A percentile compares a stretch with the other conserved stretches of the same genome.
These are phyloP conservation scores for Lytechinus pictus DNA, from an alignment of 35 echinoderm and acorn worm genomes.

Conservation along the genomic window DNA sequence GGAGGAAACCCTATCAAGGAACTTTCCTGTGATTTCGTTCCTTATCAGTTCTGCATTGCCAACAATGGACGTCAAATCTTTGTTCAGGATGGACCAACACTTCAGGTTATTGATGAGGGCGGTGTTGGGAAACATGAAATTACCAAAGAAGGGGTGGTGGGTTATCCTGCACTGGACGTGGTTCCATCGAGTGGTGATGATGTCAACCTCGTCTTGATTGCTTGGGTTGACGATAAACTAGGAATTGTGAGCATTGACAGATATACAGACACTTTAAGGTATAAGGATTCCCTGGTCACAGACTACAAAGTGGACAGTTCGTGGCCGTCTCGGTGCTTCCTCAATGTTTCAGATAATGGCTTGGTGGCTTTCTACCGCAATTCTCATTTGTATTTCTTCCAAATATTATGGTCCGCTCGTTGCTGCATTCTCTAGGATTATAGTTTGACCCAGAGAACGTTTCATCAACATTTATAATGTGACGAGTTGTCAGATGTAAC, in stretches of 20 bases:
- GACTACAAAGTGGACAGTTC: neutral
- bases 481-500: too few species aligned
- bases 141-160: neutral
- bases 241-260: neutral
- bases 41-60: neutral
- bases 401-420: neutral
- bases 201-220: neutral
- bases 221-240: neutral
- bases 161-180: neutral
- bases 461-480: too few species aligned
- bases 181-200: neutral
- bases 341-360: neutral
- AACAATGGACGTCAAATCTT: neutral
- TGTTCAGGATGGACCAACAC: slow-evolving; percentile 1
- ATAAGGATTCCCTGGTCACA: neutral
- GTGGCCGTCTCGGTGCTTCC: neutral
- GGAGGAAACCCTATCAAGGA: neutral
- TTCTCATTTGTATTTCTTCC: neutral
- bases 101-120: neutral
- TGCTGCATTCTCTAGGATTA: neutral
- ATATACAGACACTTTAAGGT: neutral
- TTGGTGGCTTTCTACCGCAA: neutral
- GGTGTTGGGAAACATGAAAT: neutral
- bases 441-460: too few species aligned
- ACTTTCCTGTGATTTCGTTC: neutral